Conservation (phyloP, 2,888 invertebrate genomes). For the Geophilus truncorum region DNA sequence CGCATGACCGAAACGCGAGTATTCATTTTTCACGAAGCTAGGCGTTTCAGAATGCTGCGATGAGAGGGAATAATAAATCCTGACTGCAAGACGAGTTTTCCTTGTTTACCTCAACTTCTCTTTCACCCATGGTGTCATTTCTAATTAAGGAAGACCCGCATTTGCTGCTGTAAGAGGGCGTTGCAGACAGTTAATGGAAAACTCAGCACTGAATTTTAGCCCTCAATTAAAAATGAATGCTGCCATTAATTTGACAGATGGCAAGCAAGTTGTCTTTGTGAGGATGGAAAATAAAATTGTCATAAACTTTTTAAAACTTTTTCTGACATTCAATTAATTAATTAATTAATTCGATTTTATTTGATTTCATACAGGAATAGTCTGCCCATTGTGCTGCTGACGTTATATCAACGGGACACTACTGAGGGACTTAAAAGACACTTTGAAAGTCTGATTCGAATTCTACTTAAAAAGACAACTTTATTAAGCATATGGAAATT, state of each 20-base stretch:
- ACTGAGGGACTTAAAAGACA: constrained; percentile 41
- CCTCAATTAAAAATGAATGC: neutral
- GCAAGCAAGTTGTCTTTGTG: no score
- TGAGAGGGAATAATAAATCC: neutral
- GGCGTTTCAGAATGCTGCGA: neutral
- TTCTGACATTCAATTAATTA: neutral
- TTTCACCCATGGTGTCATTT: neutral
- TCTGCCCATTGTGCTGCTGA: constrained; percentile 40
- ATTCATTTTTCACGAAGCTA: neutral
- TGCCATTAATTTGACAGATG: neutral
- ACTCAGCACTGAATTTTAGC: neutral
- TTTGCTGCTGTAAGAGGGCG: neutral
- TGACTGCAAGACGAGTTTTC: neutral
- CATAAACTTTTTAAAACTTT: neutral
- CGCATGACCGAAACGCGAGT: neutral
- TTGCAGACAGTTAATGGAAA: neutral
- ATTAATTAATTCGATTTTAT: neutral
- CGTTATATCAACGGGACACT: constrained; percentile 40
- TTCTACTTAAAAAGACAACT: constrained; percentile 39
- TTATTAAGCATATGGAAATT: constrained; percentile 40
- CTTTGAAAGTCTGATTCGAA: constrained; percentile 40
- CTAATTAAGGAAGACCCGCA: neutral
- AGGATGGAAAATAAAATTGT: neutral
- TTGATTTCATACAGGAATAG: constrained; percentile 37
- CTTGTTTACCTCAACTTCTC: constrained; percentile 1